Conservation (phyloP, 2,888 invertebrate genomes). For the Punctoribates punctum region DNA sequence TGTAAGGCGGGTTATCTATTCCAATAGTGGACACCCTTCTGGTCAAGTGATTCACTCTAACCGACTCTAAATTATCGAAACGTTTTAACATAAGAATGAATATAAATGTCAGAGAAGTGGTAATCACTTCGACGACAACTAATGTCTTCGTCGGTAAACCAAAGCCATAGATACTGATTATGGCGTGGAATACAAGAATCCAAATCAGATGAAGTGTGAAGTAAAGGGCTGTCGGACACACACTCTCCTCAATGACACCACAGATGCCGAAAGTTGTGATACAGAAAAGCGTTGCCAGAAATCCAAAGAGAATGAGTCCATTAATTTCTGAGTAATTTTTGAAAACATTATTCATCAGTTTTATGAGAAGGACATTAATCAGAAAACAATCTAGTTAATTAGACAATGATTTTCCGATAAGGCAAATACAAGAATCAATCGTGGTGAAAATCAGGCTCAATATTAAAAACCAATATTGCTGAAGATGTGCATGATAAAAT, state of each 20-base stretch:
- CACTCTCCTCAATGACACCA: too few relatives aligned
- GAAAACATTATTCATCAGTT: neutral
- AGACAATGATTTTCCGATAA: too few relatives aligned
- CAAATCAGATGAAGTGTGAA: too few relatives aligned
- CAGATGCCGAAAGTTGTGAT: too few relatives aligned
- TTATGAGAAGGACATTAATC: neutral
- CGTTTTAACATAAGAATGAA: conserved; percentile 5
- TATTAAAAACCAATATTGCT: too few relatives aligned
- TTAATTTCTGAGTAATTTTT: neutral
- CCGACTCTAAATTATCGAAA: neutral
- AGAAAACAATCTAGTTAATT: neutral
- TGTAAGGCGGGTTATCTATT: neutral
- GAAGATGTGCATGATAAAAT: too few relatives aligned
- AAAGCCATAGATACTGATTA: neutral
- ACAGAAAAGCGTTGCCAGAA: too few relatives aligned
- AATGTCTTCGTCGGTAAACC: neutral
- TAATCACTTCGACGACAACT: neutral
- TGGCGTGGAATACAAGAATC: too few relatives aligned
- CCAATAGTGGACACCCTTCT: neutral
- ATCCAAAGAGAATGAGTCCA: neutral
- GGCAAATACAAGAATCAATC: too few relatives aligned
- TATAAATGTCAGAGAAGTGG: neutral
- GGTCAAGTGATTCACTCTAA: neutral
- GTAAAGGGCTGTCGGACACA: too few relatives aligned
- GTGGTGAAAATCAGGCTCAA: too few relatives aligned